A percentile compares a stretch with the other conserved stretches of the same genome.
Evolutionary conservation across 2,888 invertebrate genomes (phyloP).

Genomic region (Melipona beecheii): DNA sequence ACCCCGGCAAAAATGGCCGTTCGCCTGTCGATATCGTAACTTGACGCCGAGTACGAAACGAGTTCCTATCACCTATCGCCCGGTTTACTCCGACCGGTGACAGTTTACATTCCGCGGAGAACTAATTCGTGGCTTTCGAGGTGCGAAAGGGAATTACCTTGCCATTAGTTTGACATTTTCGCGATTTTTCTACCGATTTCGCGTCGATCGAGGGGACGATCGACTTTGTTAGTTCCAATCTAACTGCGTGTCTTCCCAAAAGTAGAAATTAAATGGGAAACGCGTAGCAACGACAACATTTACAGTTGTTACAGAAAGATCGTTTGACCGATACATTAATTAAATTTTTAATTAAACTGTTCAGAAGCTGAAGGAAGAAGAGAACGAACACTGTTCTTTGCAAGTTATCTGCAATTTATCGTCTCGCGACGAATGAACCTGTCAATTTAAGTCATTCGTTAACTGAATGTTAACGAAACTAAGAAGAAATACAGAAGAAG

Average conservation of each 20-base stretch:
- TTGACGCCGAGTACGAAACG: constrained; percentile 23
- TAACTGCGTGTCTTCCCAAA: not conserved
- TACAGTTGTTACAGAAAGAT: not conserved
- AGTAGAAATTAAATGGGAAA: not conserved
- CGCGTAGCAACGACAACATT: not conserved
- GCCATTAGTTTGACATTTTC: not conserved
- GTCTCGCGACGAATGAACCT: not conserved
- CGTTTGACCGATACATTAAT: not conserved
- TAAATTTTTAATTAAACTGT: rapidly evolving
- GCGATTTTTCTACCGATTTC: no score
- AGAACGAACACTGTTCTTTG: no score
- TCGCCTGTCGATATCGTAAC: constrained; percentile 30
- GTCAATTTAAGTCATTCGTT: not conserved
- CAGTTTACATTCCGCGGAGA: constrained; percentile 12
- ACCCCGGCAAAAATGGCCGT: constrained; percentile 33
- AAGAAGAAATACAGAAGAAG: not conserved
- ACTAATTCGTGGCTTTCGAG: not conserved
- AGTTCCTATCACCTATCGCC: constrained; percentile 11
- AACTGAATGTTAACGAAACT: not conserved
- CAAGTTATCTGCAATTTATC: not conserved
- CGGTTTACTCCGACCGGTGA: constrained; percentile 24
- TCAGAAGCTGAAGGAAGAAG: not conserved
- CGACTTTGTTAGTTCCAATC: not conserved
- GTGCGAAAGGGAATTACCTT: not conserved
- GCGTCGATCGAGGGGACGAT: not conserved